These are phyloP conservation scores for Hirundo rustica DNA, from an alignment of 2,797 vertebrate genomes.

Conservation along the genomic window DNA sequence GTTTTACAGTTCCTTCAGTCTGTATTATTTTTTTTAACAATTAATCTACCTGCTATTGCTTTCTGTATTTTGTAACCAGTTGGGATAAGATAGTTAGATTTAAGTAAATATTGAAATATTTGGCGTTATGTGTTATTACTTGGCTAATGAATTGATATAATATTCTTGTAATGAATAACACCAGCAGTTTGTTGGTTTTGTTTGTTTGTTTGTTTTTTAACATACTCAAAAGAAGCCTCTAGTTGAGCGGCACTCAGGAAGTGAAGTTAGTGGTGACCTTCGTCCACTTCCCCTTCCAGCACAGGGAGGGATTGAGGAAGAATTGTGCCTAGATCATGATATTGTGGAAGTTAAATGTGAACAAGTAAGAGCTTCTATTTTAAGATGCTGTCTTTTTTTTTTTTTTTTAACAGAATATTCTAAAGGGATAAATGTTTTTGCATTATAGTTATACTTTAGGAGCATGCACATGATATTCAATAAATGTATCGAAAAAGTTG, in stretches of 20 bases:
- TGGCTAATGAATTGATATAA: background rate
- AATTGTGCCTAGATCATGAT: background rate
- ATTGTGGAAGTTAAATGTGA: constrained; percentile 37
- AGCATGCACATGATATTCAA: background rate
- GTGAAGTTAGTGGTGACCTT: background rate
- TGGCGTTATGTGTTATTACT: background rate
- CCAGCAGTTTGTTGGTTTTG: background rate
- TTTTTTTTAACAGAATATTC: background rate
- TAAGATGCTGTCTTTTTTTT: background rate
- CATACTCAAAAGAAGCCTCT: constrained; percentile 51
- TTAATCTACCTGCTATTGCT: background rate
- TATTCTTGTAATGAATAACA: background rate
- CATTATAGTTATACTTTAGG: background rate
- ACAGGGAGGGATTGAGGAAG: constrained; percentile 7
- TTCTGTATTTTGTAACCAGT: background rate
- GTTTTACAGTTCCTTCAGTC: background rate
- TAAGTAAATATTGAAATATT: background rate
- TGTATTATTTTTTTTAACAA: background rate
- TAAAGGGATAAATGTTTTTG: background rate
- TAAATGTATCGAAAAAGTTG: background rate
- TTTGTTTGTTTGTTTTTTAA: background rate
- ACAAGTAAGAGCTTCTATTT: constrained; percentile 63
- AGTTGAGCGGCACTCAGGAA: constrained; percentile 72
- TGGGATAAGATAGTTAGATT: background rate
- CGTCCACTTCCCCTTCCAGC: background rate